A percentile compares a stretch with the other conserved stretches of the same genome.
Conservation (phyloP, 2,888 invertebrate species). For the Coremacera marginata region DNA sequence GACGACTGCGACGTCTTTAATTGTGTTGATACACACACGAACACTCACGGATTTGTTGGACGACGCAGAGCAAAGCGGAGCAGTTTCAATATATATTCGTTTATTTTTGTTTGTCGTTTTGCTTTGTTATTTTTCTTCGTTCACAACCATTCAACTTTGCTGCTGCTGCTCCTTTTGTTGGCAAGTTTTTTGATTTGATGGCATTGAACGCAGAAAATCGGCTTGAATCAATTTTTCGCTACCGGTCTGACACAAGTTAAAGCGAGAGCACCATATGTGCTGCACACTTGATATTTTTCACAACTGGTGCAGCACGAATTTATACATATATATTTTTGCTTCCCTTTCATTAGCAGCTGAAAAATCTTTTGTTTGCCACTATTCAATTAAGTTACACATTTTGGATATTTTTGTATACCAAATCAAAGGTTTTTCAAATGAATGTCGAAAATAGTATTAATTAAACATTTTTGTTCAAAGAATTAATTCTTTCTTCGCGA, state of each 20-base stretch:
- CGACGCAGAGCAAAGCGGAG: constrained; percentile 2
- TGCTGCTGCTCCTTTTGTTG: constrained; percentile 21
- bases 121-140: constrained; percentile 15
- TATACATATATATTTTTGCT: constrained; percentile 54
- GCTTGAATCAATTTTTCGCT: constrained; percentile 14
- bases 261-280: constrained; percentile 5
- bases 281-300: constrained; percentile 47
- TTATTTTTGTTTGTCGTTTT: constrained; percentile 36
- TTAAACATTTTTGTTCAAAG: background rate
- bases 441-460: background rate
- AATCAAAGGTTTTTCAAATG: background rate
- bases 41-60: constrained; percentile 28
- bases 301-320: constrained; percentile 46
- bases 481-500: background rate
- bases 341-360: constrained; percentile 57
- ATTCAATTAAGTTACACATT: background rate
- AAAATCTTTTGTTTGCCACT: constrained; percentile 42
- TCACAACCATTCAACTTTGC: constrained; percentile 20
- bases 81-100: background rate
- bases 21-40: constrained; percentile 36
- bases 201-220: constrained; percentile 35
- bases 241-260: background rate
- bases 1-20: constrained; percentile 38
- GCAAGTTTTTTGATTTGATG: constrained; percentile 32
- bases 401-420: background rate